These are phyloP conservation scores for Habropoda laboriosa DNA, from an alignment of 1,140 invertebrate genomes.

Conservation along the genomic window DNA sequence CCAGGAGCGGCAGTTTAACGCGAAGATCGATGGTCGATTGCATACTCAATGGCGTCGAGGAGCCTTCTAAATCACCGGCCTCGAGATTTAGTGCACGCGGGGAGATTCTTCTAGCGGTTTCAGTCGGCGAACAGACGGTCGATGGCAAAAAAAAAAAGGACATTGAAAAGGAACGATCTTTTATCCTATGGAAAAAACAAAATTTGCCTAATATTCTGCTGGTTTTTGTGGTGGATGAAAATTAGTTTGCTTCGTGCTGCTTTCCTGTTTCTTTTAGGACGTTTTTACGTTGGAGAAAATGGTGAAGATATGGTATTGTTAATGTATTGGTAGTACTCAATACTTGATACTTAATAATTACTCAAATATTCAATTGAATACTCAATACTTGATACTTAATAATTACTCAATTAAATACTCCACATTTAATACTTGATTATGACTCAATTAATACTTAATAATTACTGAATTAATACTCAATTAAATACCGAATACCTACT, in stretches of 20 bases:
- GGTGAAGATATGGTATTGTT: too few relatives aligned
- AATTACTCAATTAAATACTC: too few relatives aligned
- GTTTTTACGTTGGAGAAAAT: too few relatives aligned
- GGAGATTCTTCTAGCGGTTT: not conserved
- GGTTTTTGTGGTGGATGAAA: not conserved
- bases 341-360: too few relatives aligned
- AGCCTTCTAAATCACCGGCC: conserved; percentile 71
- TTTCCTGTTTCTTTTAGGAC: too few relatives aligned
- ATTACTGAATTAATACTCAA: too few relatives aligned
- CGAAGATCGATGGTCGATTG: conserved; percentile 73
- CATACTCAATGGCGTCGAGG: conserved; percentile 67
- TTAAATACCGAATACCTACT: too few relatives aligned
- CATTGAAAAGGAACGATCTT: not conserved
- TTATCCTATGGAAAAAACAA: not conserved
- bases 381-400: too few relatives aligned
- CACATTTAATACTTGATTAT: too few relatives aligned
- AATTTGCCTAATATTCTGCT: conserved; percentile 14
- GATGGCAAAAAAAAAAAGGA: not conserved
- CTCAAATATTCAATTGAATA: too few relatives aligned
- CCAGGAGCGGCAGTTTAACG: conserved; percentile 52
- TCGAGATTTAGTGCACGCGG: conserved; percentile 67
- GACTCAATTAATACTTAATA: too few relatives aligned
- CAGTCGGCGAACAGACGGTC: not conserved
- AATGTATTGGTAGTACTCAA: too few relatives aligned
- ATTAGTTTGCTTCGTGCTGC: not conserved